Evolutionary conservation across 1,140 invertebrate genomes (phyloP), one percentile per base, ranked within the genome.

Genomic region (Drosophila kepulauana): DNA sequence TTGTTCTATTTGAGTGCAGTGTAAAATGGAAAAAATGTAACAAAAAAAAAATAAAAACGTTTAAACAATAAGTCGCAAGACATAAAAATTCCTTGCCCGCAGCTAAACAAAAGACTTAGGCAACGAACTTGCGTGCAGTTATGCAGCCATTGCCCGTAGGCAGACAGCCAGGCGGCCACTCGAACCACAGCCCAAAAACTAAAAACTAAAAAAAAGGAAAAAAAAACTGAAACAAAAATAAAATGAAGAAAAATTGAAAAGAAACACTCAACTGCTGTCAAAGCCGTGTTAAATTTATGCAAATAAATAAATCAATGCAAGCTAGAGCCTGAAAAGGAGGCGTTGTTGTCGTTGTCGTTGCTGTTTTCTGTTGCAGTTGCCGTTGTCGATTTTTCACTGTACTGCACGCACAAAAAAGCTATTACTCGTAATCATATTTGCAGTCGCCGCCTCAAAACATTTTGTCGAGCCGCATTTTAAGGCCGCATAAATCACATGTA

Each of bases 221-320:
- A 25, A 25, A 25, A 25, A 3, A 20, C 20, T 25, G 20, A 25
- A 25, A 25, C 20, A 25, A 25, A 25, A 25, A 25, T 25, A 25
- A 25, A 25, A 25, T 25, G 28, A 64, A 52, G 4, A 68, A 62
- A 43, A 58, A 58, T 13, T 49, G 46, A 16, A 43, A 38, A 49
- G 16, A 54, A 58, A 57, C 62, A 72, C 62, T 71, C 67, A 74
- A 71, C 64, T 78, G 84, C 84, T 78, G 82, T 87, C 80, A 76
- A 69, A 88, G 84, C 78, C 81, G 85, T 88, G 84, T 89, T 89
- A 84, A 84, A 89, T 84, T 89, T 89, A 88, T 88, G 80, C 85
- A 88, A 89, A 88, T 81, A 84, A 86, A 88, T 88, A 89, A 88
- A 88, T 88, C 84, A 88, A 89, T 74, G 56, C 46, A 64, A 41